Base-by-base conservation (phyloP, 2,888 invertebrate species). In the Agonopterix arenella region DNA sequence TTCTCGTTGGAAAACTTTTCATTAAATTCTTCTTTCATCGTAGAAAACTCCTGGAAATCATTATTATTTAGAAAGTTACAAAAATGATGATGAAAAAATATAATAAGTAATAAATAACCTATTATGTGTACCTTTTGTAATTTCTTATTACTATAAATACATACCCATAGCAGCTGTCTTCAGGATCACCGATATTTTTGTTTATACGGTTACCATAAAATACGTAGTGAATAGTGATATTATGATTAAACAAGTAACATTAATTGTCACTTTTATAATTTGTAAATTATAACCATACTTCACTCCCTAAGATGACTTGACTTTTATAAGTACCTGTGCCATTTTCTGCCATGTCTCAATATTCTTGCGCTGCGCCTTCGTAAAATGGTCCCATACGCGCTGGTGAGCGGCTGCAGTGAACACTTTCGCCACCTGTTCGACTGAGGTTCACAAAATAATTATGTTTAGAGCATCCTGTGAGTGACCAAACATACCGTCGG, bases 331-430 rank as follows among this genome's bases (percentile, higher is more conserved):
- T 84, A 98, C 98, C 96, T 95, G 93, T 56, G 96, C 95, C 91
- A 97, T 96, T 92, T 96, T 98, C 91, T 96, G 96, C 98, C 98
- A 98, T 81, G 95, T 93, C 90, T 98, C 97, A 90, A 98, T 96
- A 92, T 98, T 98, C 94, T 98, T 98, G 91, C 98, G 93, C 90
- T 98, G 98, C 70, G 98, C 96, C 93, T 98, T 98, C 90, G 97
- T 97, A 94, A 98, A 98, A 94, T 98, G 98, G 94, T 98, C 98
- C 98, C 98, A 98, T 89, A 97, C 97, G 90, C 97, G 97, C 93
- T 98, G 98, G 92, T 97, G 97, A 90, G 95, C 95, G 82, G 98
- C 97, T 76, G 97, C 95, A 88, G 92, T 91, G 93, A 98, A 98
- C 91, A 98, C 97, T 93, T 96, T 95, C 94, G 97, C 98, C 93